Percentiles rank a stretch among this genome's conserved stretches.
Evolutionary conservation across 2,888 invertebrate genomes (phyloP).

Genomic region (Eumerus sabulonum): DNA sequence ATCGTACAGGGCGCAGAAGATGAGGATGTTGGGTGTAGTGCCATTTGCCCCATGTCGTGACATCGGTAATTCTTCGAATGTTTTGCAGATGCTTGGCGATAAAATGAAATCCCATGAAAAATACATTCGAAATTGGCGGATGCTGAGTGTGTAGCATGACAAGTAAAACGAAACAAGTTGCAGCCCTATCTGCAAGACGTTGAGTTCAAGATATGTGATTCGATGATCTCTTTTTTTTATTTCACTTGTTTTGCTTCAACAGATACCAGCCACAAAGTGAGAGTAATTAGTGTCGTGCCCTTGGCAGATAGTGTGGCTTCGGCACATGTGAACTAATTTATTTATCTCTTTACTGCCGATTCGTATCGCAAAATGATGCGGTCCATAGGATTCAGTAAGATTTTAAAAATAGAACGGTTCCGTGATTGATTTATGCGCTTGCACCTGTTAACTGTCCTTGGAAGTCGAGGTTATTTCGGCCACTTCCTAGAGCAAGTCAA

Average conservation of each 20-base stretch:
- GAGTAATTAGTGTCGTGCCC: constrained; percentile 56
- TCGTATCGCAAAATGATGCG: constrained; percentile 34
- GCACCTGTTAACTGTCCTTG: no score
- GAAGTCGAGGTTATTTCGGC: no score
- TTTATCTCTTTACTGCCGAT: constrained; percentile 12
- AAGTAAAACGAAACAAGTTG: background rate
- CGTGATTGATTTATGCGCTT: no score
- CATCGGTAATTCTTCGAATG: constrained; percentile 46
- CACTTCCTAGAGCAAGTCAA: no score
- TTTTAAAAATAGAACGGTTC: no score
- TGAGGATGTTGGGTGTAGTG: constrained; percentile 13
- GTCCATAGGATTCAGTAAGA: no score
- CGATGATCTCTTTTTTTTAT: background rate
- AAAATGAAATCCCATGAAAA: constrained; percentile 32
- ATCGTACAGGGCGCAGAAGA: no score
- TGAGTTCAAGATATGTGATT: constrained; percentile 8
- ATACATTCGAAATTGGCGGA: constrained; percentile 27
- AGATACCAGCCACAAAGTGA: constrained; percentile 28
- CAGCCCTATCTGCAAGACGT: constrained; percentile 15
- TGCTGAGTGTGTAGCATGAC: constrained; percentile 5
- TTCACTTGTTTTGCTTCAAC: constrained; percentile 12
- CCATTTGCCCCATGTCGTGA: constrained; percentile 44
- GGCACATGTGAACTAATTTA: constrained; percentile 20
- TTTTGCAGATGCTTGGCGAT: constrained; percentile 33
- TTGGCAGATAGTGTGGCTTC: constrained; percentile 31